Conservation (phyloP, 2,113 vertebrate species). For the Hystrix cristata region DNA sequence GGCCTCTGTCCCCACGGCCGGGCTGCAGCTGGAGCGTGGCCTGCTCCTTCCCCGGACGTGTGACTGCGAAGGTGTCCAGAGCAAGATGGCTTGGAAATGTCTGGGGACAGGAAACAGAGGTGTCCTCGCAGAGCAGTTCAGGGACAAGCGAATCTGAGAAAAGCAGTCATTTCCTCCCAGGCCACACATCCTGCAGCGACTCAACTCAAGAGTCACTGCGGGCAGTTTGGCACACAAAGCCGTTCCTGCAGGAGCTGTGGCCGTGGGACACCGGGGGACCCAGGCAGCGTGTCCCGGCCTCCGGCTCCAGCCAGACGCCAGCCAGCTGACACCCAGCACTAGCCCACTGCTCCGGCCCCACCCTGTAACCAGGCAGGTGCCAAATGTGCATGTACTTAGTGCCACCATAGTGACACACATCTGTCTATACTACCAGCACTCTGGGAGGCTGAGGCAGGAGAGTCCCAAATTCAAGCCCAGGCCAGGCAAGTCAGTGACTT, state of each 20-base stretch:
- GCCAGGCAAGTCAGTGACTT: neutral
- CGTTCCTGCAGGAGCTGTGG: neutral
- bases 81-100: constrained; percentile 68
- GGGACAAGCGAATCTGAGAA: constrained; percentile 72
- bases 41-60: constrained; percentile 67
- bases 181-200: constrained; percentile 86
- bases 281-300: neutral
- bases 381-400: neutral
- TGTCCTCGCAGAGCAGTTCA: constrained; percentile 76
- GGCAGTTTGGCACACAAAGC: neutral
- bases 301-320: neutral
- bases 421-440: neutral
- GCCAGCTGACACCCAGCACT: neutral
- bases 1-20: too few relatives aligned
- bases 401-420: neutral
- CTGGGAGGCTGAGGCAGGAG: neutral
- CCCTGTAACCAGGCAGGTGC: neutral
- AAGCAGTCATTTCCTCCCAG: constrained; percentile 80
- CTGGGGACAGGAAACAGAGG: constrained; percentile 85
- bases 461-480: neutral
- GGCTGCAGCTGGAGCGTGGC: neutral
- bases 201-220: constrained; percentile 76
- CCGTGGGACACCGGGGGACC: neutral
- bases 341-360: neutral
- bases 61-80: constrained; percentile 79